Percentiles rank a stretch among this genome's conserved stretches.
Evolutionary conservation across 1,140 invertebrate genomes (phyloP).

Genomic region (Cotesia chilonis): DNA sequence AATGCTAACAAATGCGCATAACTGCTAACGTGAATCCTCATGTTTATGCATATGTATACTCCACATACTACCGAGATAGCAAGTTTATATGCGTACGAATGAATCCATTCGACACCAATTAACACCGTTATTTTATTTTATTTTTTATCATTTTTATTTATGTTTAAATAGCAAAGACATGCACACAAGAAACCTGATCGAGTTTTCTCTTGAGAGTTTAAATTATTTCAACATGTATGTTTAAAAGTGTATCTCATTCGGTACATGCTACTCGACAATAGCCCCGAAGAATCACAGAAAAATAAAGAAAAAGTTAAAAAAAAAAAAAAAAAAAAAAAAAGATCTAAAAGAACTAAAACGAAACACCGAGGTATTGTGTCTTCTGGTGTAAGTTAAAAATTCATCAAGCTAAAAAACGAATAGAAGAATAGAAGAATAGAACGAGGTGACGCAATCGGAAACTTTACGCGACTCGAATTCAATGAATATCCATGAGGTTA

Average conservation of each 20-base stretch:
- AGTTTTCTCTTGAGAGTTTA: no score
- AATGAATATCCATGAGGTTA: constrained; percentile 10
- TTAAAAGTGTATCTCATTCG: no score
- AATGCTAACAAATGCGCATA: constrained; percentile 28
- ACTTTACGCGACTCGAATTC: background rate
- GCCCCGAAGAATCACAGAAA: no score
- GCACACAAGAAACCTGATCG: no score
- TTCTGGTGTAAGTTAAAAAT: constrained; percentile 2
- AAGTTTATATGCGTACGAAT: background rate
- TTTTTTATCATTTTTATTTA: background rate
- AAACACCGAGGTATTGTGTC: background rate
- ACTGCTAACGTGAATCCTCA: constrained; percentile 16
- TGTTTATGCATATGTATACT: constrained; percentile 32
- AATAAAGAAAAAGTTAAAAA: background rate
- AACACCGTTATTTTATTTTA: constrained; percentile 25
- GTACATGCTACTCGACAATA: no score
- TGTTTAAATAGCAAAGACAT: no score
- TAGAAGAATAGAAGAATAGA: background rate
- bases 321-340: background rate
- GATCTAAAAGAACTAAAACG: background rate
- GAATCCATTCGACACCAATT: constrained; percentile 15
- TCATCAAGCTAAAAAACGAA: constrained; percentile 3
- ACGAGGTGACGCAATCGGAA: constrained; percentile 8
- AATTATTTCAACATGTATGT: no score
- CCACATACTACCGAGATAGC: background rate